Evolutionary conservation across 2,113 vertebrate species (phyloP), one percentile per base, ranked within the genome.

Genomic region (Calyptommatus sinebrachiatus): DNA sequence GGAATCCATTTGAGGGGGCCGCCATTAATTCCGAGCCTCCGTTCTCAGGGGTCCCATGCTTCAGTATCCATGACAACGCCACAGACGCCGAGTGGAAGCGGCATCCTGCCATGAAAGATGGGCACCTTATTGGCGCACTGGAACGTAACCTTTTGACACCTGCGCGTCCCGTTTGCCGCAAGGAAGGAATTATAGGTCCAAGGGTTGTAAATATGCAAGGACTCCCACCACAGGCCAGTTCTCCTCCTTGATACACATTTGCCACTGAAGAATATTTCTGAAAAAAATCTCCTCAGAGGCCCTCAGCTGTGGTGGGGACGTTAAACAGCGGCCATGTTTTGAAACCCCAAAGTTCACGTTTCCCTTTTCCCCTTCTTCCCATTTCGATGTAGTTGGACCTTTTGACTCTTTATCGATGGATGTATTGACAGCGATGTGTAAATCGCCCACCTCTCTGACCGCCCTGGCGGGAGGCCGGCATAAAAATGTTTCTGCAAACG

Each of bases 1-100:
- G 98, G 97, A 99, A 99, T 99, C 97, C 98, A 97, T 98, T 99
- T 97, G 95, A 93, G 95, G 2, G 82, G 95, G 95, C 96, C 94
- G 96, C 97, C 97, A 98, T 99, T 99, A 97, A 96, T 97, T 97
- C 96, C 95, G 93, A 85, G 79, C 90, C 92, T 92, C 90, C 87
- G 83, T 91, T 99, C 98, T 97, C 98, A 94, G 95, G 98, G 98
- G 98, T 97, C 95, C 96, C 92, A 94, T 97, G 97, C 82, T 93
- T 96, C 94, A 90, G 97, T 97, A 94, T 95, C 97, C 97, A 98
- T 98, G 97, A 97, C 97, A 97, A 99, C 97, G 31, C 6, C 21
- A 94, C 96, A 91, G 96, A 98, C 95, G 95, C 97, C 92, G 69
- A 94, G 93, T 87, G 87, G 81, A 84, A 90, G 92, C 91, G 95